These are phyloP conservation scores for Gracilinanus agilis DNA, from an alignment of 2,113 vertebrate genomes.

Conservation along the genomic window DNA sequence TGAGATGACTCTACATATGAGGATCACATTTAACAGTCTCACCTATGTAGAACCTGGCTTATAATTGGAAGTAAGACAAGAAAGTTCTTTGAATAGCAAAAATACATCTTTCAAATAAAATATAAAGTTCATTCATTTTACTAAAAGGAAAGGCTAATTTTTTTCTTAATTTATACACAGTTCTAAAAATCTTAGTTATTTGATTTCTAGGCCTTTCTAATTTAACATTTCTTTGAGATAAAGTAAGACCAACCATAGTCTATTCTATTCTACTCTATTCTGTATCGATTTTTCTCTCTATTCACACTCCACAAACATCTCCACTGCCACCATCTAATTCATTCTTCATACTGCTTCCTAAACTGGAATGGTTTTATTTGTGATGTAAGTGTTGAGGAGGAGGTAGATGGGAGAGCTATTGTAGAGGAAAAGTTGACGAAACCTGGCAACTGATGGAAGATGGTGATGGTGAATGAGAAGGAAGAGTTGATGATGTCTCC, in stretches of 20 bases:
- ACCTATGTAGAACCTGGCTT: not conserved
- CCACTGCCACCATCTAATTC: not conserved
- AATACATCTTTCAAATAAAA: not conserved
- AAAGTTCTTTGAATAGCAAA: not conserved
- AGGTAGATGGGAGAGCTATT: not conserved
- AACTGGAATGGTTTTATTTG: not conserved
- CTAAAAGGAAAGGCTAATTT: not conserved
- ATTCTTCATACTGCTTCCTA: not conserved
- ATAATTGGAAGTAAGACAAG: not conserved
- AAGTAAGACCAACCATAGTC: too few relatives aligned
- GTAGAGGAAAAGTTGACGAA: not conserved
- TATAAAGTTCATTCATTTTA: not conserved
- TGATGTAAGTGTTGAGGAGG: too few relatives aligned
- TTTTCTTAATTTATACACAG: not conserved
- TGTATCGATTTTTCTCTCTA: not conserved
- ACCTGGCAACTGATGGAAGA: not conserved
- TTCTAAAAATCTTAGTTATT: not conserved
- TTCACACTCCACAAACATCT: not conserved
- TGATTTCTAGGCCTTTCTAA: not conserved
- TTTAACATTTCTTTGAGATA: too few relatives aligned
- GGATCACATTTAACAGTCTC: not conserved
- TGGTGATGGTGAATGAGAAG: not conserved
- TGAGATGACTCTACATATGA: not conserved
- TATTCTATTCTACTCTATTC: not conserved
- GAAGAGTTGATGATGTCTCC: not conserved